Base-by-base conservation (phyloP, 2,888 invertebrate species). In the Acleris cristana region DNA sequence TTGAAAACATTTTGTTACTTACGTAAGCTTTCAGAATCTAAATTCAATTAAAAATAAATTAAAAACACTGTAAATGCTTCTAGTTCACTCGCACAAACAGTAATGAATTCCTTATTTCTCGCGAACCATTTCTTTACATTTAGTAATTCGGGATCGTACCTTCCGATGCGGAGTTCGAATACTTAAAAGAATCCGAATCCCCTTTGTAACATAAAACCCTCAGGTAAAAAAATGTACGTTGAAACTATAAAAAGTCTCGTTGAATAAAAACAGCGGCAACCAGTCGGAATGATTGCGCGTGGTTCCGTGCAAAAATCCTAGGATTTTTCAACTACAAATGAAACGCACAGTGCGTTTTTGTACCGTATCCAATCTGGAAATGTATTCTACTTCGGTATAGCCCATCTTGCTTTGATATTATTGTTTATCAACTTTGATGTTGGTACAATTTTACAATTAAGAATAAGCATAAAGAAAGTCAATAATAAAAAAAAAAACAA, bases 131-230 rank as follows among this genome's bases (percentile, higher is more conserved):
- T 34, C 49, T 23, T 56, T 56, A 23, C 40, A 64, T 56, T 64
- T 40, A 49, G 23, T 23, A 19, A 51, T 64, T 56, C 49, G 34
- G 14, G 63, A 56, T 64, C 63, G 49, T 64, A 56, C 56, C 60
- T n/a, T 60, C 40, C 60, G 12, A 10, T 40, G 34, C 49, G 51
- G 63, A 56, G 49, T 23, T 23, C 18, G 49, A 56, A 64, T 56
- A 48, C 34, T 40, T 56, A 18, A 56, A 45, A 51, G 34, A 64
- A 55, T 18, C 40, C 14, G 54, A 59, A 65, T 65, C 54, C 54
- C 65, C 16, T 34, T 65, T 18, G 65, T 23, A 54, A 60, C 60
- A 65, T 59, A 59, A 65, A 65, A 60, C 54, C 60, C 60, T 49
- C 49, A 18, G 49, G 55, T 49, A 40, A 53, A 51, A 58, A 64